Evolutionary conservation across 2,113 vertebrate species (phyloP), one percentile per base, ranked within the genome.

Genomic region (Atherinomorus stipes): DNA sequence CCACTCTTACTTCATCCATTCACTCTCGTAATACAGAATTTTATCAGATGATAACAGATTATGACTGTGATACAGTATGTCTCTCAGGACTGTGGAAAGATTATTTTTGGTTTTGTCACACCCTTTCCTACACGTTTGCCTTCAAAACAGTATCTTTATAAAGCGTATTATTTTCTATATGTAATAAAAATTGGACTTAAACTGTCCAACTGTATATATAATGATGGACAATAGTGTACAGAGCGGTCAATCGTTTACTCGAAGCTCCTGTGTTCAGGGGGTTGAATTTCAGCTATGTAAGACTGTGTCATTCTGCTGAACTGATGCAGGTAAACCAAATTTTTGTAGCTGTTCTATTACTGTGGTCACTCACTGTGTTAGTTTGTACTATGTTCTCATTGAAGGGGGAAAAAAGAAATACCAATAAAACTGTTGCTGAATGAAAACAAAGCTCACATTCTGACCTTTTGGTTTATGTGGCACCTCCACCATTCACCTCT

Each of bases 161-260:
- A 76, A 78, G 71, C 70, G 72, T 64, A 65, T 68, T 64, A 76
- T 86, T 84, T 84, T 92, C 83, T 88, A 91, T 80, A 69, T 84
- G 77, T 40, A 12, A 23, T 60, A 75, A 84, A 92, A 93, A 90
- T 94, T 95, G 95, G 93, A 96, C 93, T 81, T 93, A 91, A 70
- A 47, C 45, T 42, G 71, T 80, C 95, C 89, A 93, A 91, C 89
- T 92, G 95, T 95, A 90, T 87, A 64, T 53, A 83, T 92, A 89
- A 86, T 15, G 85, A 94, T 89, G 89, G 94, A 75, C 71, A 85
- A 76, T 53, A 28, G 11, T 83, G 78, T 93, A 94, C 90, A 94
- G 94, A 95, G 56, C 94, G 97, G 96, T 97, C 96, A 94, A 92
- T 93, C 96, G 97, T 99, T 98, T 97, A 97, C 96, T 91, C 95